Evolutionary conservation across 1,140 invertebrate species (phyloP).

Genomic region (Drosophila triauraria): DNA sequence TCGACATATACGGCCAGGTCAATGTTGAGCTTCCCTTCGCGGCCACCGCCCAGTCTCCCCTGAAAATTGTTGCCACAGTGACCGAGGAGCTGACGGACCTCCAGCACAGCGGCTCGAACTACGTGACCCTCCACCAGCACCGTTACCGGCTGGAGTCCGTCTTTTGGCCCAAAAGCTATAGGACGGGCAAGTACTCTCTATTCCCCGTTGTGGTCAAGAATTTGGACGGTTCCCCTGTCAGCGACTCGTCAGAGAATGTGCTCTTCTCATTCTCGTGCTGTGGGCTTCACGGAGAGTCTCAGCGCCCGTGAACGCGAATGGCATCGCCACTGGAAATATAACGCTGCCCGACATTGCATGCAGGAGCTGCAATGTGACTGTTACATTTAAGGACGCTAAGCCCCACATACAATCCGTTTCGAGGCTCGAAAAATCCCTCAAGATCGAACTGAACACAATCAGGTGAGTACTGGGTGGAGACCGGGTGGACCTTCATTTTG

Average conservation of each 20-base stretch:
- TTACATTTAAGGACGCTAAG: constrained; percentile 21
- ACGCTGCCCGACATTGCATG: constrained; percentile 65
- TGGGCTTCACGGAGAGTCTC: neutral
- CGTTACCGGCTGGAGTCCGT: constrained; percentile 93
- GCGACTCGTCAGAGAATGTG: constrained; percentile 87
- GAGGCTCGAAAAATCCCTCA: constrained; percentile 27
- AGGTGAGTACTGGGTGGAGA: constrained; percentile 9
- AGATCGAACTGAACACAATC: constrained; percentile 46
- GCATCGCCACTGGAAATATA: constrained; percentile 89
- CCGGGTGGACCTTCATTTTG: neutral
- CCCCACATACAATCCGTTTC: neutral
- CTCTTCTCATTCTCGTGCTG: constrained; percentile 43
- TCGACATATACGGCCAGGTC: constrained; percentile 89
- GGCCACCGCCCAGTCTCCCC: constrained; percentile 73
- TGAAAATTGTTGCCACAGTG: constrained; percentile 90
- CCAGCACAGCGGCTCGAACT: constrained; percentile 91
- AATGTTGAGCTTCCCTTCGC: constrained; percentile 88
- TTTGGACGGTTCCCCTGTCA: constrained; percentile 89
- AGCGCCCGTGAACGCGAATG: constrained; percentile 86
- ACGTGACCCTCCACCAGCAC: constrained; percentile 91
- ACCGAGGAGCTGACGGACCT: constrained; percentile 90
- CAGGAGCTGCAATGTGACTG: constrained; percentile 34
- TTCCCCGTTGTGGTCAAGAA: constrained; percentile 87
- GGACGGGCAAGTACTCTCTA: constrained; percentile 93
- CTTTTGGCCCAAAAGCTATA: constrained; percentile 90